Base-by-base conservation (phyloP, 2,797 vertebrate genomes). In the Setipinna tenuifilis region DNA sequence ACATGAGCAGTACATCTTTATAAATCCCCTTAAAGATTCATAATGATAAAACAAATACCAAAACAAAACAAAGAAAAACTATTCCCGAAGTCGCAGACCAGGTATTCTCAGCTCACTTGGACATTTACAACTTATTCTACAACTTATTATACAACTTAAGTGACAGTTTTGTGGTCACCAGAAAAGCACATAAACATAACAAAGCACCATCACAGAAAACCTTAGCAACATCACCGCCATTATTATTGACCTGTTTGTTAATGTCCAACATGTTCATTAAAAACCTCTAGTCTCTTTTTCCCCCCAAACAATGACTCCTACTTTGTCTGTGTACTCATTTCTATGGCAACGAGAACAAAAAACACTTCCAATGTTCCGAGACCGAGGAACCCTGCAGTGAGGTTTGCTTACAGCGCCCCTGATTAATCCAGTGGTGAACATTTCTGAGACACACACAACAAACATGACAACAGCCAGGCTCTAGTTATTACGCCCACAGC, bases 321-420 rank as follows among this genome's bases (percentile, higher is more conserved):
- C 21, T 65, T 83, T 85, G 86, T 92, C 90, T 85, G 83, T n/a
- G 25, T 62, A 78, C 44, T 28, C 1, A 80, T 93, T 88, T 59
- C 91, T 84, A 93, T 90, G 86, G 90, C 80, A 88, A 92, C 91
- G 84, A 89, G 92, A 91, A 91, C 85, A 54, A 41, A 75, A 75
- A 75, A 90, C 65, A 44, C 31, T 61, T 61, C 46, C 50, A 83
- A 89, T 7, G 85, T 62, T 46, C 83, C 31, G 28, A 81, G 0
- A 17, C 68, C 75, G 71, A 87, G 87, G 90, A 85, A 46, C 85
- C 65, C 57, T 87, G 87, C 78, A 83, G 90, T 91, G 88, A 84
- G 86, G 46, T 44, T 78, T 83, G 91, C 85, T 83, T 90, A 86
- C 82, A 83, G 87, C 83, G 16, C 88, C 84, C 88, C 71, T 81